These are phyloP conservation scores for Aradophagus sp. DNA, from an alignment of 1,140 invertebrate genomes.

Conservation along the genomic window DNA sequence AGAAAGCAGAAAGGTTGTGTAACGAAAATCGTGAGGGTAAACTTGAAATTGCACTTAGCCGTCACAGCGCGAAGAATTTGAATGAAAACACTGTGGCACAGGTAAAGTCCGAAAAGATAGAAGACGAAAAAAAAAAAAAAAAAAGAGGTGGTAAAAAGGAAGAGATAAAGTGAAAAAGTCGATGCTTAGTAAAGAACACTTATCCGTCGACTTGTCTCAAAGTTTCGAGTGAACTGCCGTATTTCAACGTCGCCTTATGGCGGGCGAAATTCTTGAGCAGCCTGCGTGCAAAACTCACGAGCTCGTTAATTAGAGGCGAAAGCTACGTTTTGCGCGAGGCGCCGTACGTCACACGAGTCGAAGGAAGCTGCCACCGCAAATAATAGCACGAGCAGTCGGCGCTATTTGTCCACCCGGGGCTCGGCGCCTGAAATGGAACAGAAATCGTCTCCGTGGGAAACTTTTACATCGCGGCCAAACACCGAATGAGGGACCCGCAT, in stretches of 20 bases:
- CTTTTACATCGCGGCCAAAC: constrained; percentile 39
- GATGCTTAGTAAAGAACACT: constrained; percentile 38
- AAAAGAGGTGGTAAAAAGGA: too few species aligned
- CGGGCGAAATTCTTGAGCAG: constrained; percentile 49
- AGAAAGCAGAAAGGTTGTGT: too few species aligned
- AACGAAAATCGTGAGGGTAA: too few species aligned
- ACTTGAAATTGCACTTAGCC: too few species aligned
- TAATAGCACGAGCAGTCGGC: constrained; percentile 45
- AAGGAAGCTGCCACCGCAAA: constrained; percentile 54
- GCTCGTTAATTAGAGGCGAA: constrained; percentile 56
- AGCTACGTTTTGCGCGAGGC: constrained; percentile 47
- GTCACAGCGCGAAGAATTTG: constrained; percentile 16
- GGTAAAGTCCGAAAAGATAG: constrained; percentile 36
- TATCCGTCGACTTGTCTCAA: constrained; percentile 39
- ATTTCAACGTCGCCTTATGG: constrained; percentile 53
- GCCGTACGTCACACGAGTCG: constrained; percentile 50
- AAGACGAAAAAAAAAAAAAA: too few species aligned
- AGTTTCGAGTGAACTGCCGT: constrained; percentile 41
- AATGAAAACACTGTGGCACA: constrained; percentile 8
- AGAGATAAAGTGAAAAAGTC: constrained; percentile 32
- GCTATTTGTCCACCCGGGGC: constrained; percentile 37
- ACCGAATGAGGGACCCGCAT: constrained; percentile 47
- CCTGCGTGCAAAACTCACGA: constrained; percentile 51
- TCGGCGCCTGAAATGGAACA: constrained; percentile 14
- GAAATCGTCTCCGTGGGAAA: constrained; percentile 29